Percentiles rank a stretch among this genome's conserved stretches.
Evolutionary conservation across 2,888 invertebrate genomes (phyloP).

Genomic region (Shargacucullia verbasci): DNA sequence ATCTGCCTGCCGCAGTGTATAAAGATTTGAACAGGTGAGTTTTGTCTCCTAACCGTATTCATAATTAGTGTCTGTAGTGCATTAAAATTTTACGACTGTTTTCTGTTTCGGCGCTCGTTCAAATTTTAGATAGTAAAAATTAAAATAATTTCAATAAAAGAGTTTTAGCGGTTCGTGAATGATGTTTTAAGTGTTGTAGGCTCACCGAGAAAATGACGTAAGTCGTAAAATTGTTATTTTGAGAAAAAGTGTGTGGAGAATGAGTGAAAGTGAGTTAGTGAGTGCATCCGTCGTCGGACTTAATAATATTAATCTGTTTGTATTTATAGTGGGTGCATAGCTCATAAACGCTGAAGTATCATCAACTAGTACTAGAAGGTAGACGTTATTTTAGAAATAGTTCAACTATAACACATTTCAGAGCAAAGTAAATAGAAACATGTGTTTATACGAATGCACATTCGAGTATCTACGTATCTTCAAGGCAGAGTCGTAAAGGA

Average conservation of each 20-base stretch:
- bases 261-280: constrained; percentile 38
- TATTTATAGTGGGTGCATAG: constrained; percentile 34
- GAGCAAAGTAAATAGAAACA: constrained; percentile 23
- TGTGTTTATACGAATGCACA: constrained; percentile 33
- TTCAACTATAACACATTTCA: constrained; percentile 27
- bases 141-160: constrained; percentile 12
- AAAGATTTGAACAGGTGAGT: constrained; percentile 61
- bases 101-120: constrained; percentile 13
- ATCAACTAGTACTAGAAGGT: constrained; percentile 25
- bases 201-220: constrained; percentile 32
- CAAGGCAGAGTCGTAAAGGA: background rate
- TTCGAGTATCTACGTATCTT: constrained; percentile 36
- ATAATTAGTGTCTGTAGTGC: constrained; percentile 27
- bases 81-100: constrained; percentile 33
- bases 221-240: constrained; percentile 54
- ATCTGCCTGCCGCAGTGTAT: constrained; percentile 33
- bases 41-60: constrained; percentile 23
- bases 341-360: constrained; percentile 22
- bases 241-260: constrained; percentile 23
- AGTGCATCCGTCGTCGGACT: constrained; percentile 47
- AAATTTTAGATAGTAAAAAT: constrained; percentile 30
- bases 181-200: constrained; percentile 22
- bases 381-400: constrained; percentile 49
- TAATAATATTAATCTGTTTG: constrained; percentile 35
- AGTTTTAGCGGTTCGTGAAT: constrained; percentile 36